Evolutionary conservation across 2,888 invertebrate species (phyloP), one percentile per base, ranked within the genome.

Genomic region (Sphecodes monilicornis): DNA sequence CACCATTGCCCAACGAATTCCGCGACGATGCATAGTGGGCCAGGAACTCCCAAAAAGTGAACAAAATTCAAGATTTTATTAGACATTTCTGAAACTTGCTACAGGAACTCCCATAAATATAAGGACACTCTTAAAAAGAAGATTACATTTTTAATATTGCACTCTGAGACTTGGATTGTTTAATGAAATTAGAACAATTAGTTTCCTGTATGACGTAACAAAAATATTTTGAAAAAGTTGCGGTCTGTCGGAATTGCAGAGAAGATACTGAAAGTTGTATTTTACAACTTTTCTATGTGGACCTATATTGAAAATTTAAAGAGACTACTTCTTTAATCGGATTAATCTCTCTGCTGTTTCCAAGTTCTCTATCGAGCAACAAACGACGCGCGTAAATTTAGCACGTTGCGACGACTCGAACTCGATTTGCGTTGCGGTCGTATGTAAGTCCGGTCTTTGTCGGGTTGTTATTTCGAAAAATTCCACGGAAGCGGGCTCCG

Each of bases 401-500:
- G 60, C 79, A 43, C 46, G 22, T n/a, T 46, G 36, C 46, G 54
- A n/a, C 39, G 43, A 57, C 41, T 60, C 46, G 3, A 71, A 39
- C 46, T 39, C 43, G 36, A 69, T 71, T 71, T 26, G 50, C n/a
- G 74, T 68, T 10, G 18, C 66, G 29, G 36, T 6, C 64, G 10
- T 41, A 43, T 13, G 16, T 18, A 18, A n/a, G 16, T 46, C 3
- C 13, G 50, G 32, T 36, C 46, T 18, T 36, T 22, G 36, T 36
- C 18, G 69, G 54, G 18, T 77, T 79, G 69, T 69, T 36, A n/a
- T 18, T 66, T 36, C 32, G 78, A 57, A 77, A 68, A 77, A 36
- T 78, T 39, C 8, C 69, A 16, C 10, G 54, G n/a, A 11, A 36
- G 50, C 57, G 41, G 26, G 26, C 26, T 36, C 8, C 43, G 32